A percentile compares a stretch with the other conserved stretches of the same genome.
phyloP scores from a whole-genome alignment of 1,140 invertebrate species.

The Mycetomoellerius zeteki region DNA sequence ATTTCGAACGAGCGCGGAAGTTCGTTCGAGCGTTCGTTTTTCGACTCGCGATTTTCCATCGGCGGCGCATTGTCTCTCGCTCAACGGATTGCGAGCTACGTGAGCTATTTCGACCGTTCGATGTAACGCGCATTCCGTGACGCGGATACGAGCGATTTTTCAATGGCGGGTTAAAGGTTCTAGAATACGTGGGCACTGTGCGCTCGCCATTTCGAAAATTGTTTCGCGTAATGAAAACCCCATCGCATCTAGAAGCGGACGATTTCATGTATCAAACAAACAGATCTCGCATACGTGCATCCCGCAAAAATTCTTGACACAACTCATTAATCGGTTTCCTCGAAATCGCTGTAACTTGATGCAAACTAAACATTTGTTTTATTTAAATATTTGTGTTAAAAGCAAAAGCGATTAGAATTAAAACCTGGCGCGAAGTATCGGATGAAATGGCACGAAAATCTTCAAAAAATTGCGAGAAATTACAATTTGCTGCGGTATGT shows the following conservation, averaged over 20 bases:
- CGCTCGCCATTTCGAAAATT: conserved; percentile 41
- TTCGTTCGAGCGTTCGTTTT: conserved; percentile 39
- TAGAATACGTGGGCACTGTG: neutral
- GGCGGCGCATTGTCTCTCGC: conserved; percentile 46
- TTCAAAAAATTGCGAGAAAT: neutral
- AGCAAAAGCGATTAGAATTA: neutral
- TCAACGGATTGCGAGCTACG: conserved; percentile 25
- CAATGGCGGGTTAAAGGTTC: conserved; percentile 50
- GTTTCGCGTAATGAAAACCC: conserved; percentile 57
- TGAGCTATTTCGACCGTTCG: conserved; percentile 30
- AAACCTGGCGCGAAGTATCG: neutral
- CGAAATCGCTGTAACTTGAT: conserved; percentile 1
- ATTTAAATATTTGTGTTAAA: conserved; percentile 19
- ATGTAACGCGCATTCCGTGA: conserved; percentile 51
- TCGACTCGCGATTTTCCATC: conserved; percentile 48
- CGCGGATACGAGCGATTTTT: conserved; percentile 55
- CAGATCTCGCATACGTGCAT: neutral
- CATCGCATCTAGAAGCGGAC: conserved; percentile 36
- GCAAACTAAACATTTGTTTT: conserved; percentile 33
- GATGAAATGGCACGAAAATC: neutral
- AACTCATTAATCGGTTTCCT: conserved; percentile 22
- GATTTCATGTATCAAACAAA: conserved; percentile 21
- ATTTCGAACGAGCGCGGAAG: conserved; percentile 27
- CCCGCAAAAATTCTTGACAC: neutral
- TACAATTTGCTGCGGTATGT: neutral